Conservation (phyloP, 1,140 invertebrate species). For the Rhopalosiphum maidis region DNA sequence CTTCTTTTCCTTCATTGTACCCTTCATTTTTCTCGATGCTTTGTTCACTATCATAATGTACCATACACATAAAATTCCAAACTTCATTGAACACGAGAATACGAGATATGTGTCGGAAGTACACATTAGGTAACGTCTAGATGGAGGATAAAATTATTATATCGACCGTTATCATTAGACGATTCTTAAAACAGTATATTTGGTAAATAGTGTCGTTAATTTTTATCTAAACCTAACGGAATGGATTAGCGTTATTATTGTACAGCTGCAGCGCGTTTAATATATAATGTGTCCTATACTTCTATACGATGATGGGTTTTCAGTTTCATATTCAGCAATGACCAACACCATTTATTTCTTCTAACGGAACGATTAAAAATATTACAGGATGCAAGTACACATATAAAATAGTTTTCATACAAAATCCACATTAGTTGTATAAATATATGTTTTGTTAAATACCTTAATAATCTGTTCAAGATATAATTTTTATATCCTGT, state of each 20-base stretch:
- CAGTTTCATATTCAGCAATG: neutral
- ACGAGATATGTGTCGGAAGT: constrained; percentile 12
- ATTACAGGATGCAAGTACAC: neutral
- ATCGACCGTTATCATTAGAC: neutral
- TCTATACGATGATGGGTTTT: neutral
- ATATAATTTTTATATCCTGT: neutral
- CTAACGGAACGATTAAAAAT: neutral
- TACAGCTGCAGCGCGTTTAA: neutral
- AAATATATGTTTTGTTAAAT: neutral
- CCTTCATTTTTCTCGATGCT: neutral
- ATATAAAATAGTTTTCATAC: neutral
- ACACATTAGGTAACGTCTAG: neutral
- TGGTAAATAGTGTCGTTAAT: neutral
- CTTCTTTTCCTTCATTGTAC: neutral
- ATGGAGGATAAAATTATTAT: neutral
- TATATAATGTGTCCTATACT: neutral
- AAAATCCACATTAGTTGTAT: neutral
- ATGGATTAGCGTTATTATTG: neutral
- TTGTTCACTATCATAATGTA: neutral
- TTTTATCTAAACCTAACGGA: neutral
- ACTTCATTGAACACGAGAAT: constrained; percentile 9
- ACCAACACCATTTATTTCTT: neutral
- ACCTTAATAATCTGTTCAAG: neutral
- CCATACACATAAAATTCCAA: neutral
- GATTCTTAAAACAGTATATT: constrained; percentile 17